Base-by-base conservation (phyloP, 1,140 invertebrate genomes). In the Oscheius sp. region DNA sequence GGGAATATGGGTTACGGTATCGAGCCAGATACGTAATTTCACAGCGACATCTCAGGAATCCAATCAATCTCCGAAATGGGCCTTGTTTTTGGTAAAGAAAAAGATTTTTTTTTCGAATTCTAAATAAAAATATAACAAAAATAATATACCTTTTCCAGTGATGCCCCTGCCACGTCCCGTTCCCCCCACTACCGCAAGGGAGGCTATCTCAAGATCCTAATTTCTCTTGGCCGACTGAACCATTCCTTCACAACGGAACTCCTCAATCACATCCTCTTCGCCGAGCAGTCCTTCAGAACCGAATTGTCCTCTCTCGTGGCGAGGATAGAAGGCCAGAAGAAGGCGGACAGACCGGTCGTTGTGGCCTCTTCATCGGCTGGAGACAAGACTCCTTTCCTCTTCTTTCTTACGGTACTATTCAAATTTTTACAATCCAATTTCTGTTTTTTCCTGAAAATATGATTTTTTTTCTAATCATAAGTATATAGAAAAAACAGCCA, bases 251-350 rank as follows among this genome's bases (percentile, higher is more conserved):
- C 94, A 4, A 99, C 96, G 0, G 95, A 99, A 88, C 87, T 98
- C 13, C 88, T 99, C 1, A 99, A 99, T 86, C 95, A 98, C 87
- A 88, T 98, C 29, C 93, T 99, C 0, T 97, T 99, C 87, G 95
- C 97, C 15, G 94, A 98, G 85, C 97, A 98, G 87, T 94, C 97
- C 2, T 97, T 98, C 80, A 96, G 97, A 92, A 94, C 94, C 87
- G 91, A 91, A 82, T 49, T 84, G 2, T 64, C 73, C 2, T 73
- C 77, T n/a, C 62, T 83, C 1, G 45, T 83, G 2, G 68, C 79
- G 28, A 59, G 70, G 45, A 34, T 83, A 4, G 71, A 78, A 23
- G 32, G 7, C 58, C 52, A 23, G 80, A 77, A 76, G n/a, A n/a
- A n/a, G n/a, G n/a, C n/a, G n/a, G n/a, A n/a, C n/a, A n/a, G n/a